A percentile compares a stretch with the other conserved stretches of the same genome.
These are phyloP conservation scores for Agonopterix alstromeriana DNA, from an alignment of 2,888 invertebrate genomes.

Conservation along the genomic window DNA sequence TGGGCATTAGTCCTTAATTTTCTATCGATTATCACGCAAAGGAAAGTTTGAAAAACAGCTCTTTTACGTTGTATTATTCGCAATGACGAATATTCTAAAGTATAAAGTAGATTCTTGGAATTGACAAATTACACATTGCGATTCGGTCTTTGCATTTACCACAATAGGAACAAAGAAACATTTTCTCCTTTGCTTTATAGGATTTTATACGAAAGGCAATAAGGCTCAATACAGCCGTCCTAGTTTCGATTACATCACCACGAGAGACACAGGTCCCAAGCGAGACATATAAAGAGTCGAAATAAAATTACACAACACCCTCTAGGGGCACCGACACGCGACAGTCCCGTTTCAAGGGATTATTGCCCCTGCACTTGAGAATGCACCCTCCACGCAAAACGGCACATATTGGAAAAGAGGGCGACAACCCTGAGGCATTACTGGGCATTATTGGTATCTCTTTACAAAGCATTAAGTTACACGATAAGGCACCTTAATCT, in stretches of 20 bases:
- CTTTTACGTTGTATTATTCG: too few relatives aligned
- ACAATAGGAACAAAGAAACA: too few relatives aligned
- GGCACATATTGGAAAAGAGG: slow-evolving; percentile 49
- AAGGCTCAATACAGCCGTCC: slow-evolving; percentile 18
- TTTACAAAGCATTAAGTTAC: slow-evolving; percentile 56
- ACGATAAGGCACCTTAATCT: slow-evolving; percentile 61
- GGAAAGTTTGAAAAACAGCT: too few relatives aligned
- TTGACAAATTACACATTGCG: too few relatives aligned
- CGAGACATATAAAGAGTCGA: slow-evolving; percentile 27
- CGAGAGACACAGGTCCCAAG: slow-evolving; percentile 34
- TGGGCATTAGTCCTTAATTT: too few relatives aligned
- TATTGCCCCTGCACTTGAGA: slow-evolving; percentile 59
- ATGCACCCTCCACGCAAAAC: slow-evolving; percentile 49
- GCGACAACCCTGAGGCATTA: slow-evolving; percentile 56
- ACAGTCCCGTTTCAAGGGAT: slow-evolving; percentile 58
- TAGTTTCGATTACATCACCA: slow-evolving; percentile 25
- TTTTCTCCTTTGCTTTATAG: slow-evolving; percentile 3
- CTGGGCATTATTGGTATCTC: slow-evolving; percentile 61
- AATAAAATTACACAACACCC: slow-evolving; percentile 58
- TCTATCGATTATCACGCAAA: too few relatives aligned
- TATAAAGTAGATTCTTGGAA: too few relatives aligned
- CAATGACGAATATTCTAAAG: too few relatives aligned
- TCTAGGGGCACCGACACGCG: slow-evolving; percentile 44
- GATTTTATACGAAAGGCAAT: slow-evolving; percentile 11
- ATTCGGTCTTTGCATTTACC: too few relatives aligned